Conservation (phyloP, 92 coral and sea anemone species). For the Porites rus region DNA sequence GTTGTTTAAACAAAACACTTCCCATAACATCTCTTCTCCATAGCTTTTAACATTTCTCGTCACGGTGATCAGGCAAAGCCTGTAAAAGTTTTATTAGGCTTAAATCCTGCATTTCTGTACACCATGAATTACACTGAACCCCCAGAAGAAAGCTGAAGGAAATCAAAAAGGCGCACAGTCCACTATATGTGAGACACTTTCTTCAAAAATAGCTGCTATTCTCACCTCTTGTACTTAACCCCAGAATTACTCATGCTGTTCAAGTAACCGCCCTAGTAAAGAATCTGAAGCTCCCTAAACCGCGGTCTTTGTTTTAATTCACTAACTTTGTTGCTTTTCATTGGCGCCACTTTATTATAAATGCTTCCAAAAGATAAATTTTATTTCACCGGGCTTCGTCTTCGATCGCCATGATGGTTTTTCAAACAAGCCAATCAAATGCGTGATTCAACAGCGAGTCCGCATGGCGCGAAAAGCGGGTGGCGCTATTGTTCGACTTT, state of each 20-base stretch:
- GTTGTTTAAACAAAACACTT: background rate
- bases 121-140: background rate
- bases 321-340: background rate
- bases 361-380: background rate
- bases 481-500: conserved; percentile 26
- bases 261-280: no score
- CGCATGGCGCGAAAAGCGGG: conserved; percentile 24
- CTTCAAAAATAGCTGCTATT: background rate
- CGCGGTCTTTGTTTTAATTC: background rate
- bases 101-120: background rate
- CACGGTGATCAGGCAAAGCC: background rate
- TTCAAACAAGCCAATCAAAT: background rate
- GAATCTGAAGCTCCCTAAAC: background rate
- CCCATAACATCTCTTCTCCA: background rate
- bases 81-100: background rate
- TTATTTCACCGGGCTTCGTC: background rate
- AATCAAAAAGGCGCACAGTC: background rate
- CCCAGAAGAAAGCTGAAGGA: background rate
- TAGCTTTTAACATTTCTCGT: background rate
- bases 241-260: background rate
- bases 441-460: background rate
- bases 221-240: background rate
- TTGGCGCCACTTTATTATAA: background rate
- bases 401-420: background rate
- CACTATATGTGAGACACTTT: background rate